phyloP scores from a whole-genome alignment of 2,113 vertebrate species.

The Oryzias javanicus region DNA sequence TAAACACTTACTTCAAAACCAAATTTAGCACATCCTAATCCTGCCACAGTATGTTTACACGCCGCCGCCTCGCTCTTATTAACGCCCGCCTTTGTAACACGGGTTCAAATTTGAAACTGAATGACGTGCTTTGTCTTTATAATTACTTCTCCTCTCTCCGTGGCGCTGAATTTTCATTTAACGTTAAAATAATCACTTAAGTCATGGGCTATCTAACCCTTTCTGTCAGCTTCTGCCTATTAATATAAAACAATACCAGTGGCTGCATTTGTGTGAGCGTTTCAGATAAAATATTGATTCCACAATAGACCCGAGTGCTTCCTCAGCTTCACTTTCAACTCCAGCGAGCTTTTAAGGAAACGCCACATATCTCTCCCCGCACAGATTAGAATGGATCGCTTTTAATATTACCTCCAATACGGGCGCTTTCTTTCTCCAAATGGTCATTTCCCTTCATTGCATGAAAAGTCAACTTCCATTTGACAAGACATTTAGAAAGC shows the following conservation, averaged over 20 bases:
- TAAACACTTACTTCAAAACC: conserved; percentile 14
- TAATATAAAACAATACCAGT: conserved; percentile 55
- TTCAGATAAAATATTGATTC: conserved; percentile 67
- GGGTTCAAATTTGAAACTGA: conserved; percentile 5
- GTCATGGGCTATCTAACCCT: conserved; percentile 31
- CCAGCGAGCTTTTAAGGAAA: conserved; percentile 51
- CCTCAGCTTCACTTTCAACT: conserved; percentile 44
- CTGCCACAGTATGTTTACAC: background rate
- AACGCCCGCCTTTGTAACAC: background rate
- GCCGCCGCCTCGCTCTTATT: conserved; percentile 4
- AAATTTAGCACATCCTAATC: conserved; percentile 7
- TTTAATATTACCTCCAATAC: conserved; percentile 67
- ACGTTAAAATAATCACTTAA: background rate
- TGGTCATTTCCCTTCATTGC: conserved; percentile 50
- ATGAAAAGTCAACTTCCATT: conserved; percentile 61
- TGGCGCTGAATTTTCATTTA: conserved; percentile 11
- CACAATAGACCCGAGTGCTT: conserved; percentile 45
- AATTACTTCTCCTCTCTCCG: conserved; percentile 13
- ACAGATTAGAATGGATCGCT: conserved; percentile 68
- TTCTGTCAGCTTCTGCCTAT: conserved; percentile 33
- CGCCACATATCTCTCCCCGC: conserved; percentile 41
- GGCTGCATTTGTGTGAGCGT: conserved; percentile 47
- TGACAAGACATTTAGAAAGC: conserved; percentile 56
- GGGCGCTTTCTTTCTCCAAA: conserved; percentile 49
- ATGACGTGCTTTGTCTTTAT: conserved; percentile 14